Conservation (phyloP, 2,797 vertebrate species). For the Lutjanus campechanus region DNA sequence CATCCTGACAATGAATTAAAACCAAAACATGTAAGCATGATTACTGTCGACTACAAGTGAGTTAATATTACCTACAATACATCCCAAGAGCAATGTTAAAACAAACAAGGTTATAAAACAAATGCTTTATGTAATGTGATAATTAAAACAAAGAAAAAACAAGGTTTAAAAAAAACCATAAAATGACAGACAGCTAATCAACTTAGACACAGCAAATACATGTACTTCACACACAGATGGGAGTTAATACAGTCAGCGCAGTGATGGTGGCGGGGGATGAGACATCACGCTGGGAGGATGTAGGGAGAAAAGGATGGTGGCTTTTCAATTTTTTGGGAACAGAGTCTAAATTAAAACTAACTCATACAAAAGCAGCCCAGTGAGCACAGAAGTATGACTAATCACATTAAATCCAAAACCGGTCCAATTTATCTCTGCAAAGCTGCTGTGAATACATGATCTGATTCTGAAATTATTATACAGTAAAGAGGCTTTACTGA, state of each 20-base stretch:
- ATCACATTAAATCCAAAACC: slow-evolving; percentile 56
- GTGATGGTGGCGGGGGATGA: slow-evolving; percentile 61
- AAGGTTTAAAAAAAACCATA: slow-evolving; percentile 43
- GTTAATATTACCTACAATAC: slow-evolving; percentile 48
- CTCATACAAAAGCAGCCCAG: slow-evolving; percentile 34
- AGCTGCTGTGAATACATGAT: slow-evolving; percentile 52
- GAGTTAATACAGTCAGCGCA: slow-evolving; percentile 74
- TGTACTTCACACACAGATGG: slow-evolving; percentile 67
- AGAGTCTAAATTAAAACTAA: slow-evolving; percentile 56
- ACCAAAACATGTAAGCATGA: slow-evolving; percentile 41
- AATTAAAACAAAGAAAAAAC: slow-evolving; percentile 46
- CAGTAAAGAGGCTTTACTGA: slow-evolving; percentile 20
- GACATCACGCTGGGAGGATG: slow-evolving; percentile 55
- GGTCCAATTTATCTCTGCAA: slow-evolving; percentile 42
- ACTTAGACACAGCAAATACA: slow-evolving; percentile 62
- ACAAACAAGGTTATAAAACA: slow-evolving; percentile 47
- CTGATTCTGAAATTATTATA: slow-evolving; percentile 40
- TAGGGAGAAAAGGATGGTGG: slow-evolving; percentile 65
- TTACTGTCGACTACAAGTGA: slow-evolving; percentile 35
- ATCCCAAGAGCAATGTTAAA: slow-evolving; percentile 56
- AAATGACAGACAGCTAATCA: slow-evolving; percentile 63
- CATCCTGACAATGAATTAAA: slow-evolving; percentile 19
- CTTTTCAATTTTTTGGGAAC: slow-evolving; percentile 60
- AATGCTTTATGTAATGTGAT: slow-evolving; percentile 31
- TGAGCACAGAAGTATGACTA: slow-evolving; percentile 60